Conservation (phyloP, 1,140 invertebrate species). For the Drosophila suzukii region DNA sequence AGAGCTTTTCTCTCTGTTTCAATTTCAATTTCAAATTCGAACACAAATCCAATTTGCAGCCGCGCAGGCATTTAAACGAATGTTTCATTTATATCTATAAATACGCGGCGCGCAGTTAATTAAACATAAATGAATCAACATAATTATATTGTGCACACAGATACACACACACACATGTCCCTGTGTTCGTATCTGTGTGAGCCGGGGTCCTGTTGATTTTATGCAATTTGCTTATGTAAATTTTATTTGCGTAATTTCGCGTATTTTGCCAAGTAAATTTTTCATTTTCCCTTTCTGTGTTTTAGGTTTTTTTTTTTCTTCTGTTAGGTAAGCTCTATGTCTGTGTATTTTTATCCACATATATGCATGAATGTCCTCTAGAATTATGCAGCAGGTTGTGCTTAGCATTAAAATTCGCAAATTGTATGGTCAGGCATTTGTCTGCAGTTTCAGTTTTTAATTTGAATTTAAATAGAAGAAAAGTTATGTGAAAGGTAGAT, state of each 20-base stretch:
- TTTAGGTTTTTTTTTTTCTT: not conserved
- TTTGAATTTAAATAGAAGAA: not conserved
- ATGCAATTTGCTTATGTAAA: constrained; percentile 58
- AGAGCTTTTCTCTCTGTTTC: constrained; percentile 6
- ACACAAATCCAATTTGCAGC: constrained; percentile 15
- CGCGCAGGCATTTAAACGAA: constrained; percentile 8
- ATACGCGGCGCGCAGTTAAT: constrained; percentile 45
- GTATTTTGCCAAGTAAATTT: constrained; percentile 36
- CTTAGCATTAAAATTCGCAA: constrained; percentile 13
- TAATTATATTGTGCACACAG: constrained; percentile 53
- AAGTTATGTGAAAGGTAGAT: no score
- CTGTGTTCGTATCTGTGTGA: not conserved
- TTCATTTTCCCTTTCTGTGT: constrained; percentile 17
- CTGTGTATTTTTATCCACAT: not conserved
- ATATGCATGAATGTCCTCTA: not conserved
- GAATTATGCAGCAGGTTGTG: constrained; percentile 24
- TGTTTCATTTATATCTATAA: constrained; percentile 46
- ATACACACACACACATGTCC: not conserved
- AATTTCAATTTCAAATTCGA: constrained; percentile 21
- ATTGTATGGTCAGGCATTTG: constrained; percentile 12
- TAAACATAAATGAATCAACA: constrained; percentile 58
- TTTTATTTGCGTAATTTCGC: constrained; percentile 54
- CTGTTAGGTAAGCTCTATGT: constrained; percentile 4
- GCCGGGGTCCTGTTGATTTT: constrained; percentile 38
- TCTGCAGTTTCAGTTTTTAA: not conserved